A percentile compares a stretch with the other conserved stretches of the same genome.
phyloP scores from a whole-genome alignment of 2,113 vertebrate species.

The Myotis lucifugus region DNA sequence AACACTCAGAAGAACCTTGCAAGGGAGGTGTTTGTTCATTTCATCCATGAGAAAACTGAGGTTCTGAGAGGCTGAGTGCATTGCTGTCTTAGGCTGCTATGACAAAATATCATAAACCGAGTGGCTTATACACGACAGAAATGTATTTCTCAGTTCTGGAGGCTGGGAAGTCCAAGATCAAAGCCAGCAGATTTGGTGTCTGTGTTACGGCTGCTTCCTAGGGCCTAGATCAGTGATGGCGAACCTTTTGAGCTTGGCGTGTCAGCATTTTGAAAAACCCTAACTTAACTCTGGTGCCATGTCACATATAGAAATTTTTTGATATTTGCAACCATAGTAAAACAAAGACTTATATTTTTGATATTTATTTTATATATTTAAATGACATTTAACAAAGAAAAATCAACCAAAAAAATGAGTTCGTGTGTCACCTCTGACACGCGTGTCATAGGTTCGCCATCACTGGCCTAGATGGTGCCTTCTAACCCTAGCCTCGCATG shows the following conservation, averaged over 20 bases:
- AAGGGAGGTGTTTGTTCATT: not conserved
- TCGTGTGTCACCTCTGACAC: too few relatives aligned
- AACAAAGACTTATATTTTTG: too few relatives aligned
- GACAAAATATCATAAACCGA: too few relatives aligned
- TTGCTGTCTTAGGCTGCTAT: not conserved
- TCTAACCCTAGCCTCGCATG: not conserved
- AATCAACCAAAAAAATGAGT: too few relatives aligned
- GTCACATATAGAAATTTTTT: too few relatives aligned
- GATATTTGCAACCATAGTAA: too few relatives aligned
- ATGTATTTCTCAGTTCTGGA: not conserved
- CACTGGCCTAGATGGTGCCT: not conserved
- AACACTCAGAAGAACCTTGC: not conserved
- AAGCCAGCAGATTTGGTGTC: not conserved
- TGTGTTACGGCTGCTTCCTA: not conserved
- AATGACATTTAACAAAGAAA: too few relatives aligned
- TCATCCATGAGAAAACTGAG: constrained; percentile 51
- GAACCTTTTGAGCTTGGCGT: too few relatives aligned
- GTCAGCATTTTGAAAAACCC: too few relatives aligned
- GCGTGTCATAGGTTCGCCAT: too few relatives aligned
- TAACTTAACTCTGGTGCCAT: too few relatives aligned
- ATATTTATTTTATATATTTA: too few relatives aligned
- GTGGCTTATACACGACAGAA: not conserved
- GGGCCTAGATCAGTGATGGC: not conserved
- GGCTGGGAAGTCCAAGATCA: not conserved
- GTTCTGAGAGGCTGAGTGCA: not conserved